Percentiles rank a stretch among this genome's conserved stretches.
phyloP scores from a whole-genome alignment of 2,888 invertebrate species.

The Laspeyria flexula region DNA sequence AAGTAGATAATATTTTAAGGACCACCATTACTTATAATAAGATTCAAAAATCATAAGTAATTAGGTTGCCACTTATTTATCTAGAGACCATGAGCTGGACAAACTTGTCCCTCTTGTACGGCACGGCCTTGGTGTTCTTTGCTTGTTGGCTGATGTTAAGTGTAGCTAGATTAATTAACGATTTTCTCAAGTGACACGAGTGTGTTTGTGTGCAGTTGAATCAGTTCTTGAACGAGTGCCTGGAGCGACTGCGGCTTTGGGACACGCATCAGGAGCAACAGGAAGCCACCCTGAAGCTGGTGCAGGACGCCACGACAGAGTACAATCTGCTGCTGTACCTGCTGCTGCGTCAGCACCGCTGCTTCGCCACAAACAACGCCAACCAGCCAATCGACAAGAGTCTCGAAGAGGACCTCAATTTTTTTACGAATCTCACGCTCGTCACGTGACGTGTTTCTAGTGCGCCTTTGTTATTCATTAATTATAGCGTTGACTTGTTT shows the following conservation, averaged over 20 bases:
- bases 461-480: constrained; percentile 32
- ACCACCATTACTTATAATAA: too few relatives aligned
- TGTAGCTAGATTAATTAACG: too few relatives aligned
- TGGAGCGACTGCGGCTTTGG: constrained; percentile 64
- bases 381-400: constrained; percentile 55
- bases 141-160: too few relatives aligned
- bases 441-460: constrained; percentile 30
- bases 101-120: too few relatives aligned
- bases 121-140: too few relatives aligned
- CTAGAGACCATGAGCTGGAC: too few relatives aligned
- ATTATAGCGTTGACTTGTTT: constrained; percentile 46
- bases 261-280: constrained; percentile 68
- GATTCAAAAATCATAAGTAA: too few relatives aligned
- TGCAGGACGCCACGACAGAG: constrained; percentile 69
- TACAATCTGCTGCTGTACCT: constrained; percentile 73
- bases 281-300: constrained; percentile 63
- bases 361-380: constrained; percentile 43
- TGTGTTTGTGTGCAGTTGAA: constrained; percentile 57
- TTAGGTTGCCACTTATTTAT: too few relatives aligned
- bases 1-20: too few relatives aligned
- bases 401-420: constrained; percentile 47
- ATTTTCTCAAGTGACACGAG: too few relatives aligned
- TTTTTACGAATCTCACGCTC: constrained; percentile 44
- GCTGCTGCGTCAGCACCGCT: constrained; percentile 64
- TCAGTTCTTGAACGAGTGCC: constrained; percentile 54